These are phyloP conservation scores for Tenthredo scrophulariae DNA, from an alignment of 2,888 invertebrate species.

Conservation along the genomic window DNA sequence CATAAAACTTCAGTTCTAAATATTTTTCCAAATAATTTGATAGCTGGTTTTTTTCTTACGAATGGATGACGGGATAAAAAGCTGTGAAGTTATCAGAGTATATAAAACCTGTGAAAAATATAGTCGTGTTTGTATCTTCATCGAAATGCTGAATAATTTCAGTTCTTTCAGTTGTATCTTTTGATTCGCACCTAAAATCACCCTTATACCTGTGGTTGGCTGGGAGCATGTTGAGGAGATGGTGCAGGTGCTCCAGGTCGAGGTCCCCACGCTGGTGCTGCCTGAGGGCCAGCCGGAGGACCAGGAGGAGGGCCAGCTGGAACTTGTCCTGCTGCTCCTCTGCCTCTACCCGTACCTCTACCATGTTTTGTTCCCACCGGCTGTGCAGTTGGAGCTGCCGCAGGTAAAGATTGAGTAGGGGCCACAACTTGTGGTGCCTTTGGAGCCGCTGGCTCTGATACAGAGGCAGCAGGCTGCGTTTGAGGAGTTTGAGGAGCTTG, in stretches of 20 bases:
- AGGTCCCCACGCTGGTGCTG: not conserved
- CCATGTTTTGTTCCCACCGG: not conserved
- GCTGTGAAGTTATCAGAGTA: not conserved
- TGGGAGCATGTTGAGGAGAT: not conserved
- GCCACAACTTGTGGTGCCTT: not conserved
- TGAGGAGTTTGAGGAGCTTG: conserved; percentile 3
- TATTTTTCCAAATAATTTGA: not conserved
- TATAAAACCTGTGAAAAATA: not conserved
- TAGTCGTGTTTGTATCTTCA: not conserved
- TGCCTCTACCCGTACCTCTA: not conserved
- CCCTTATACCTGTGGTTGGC: not conserved
- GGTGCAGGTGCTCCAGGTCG: not conserved
- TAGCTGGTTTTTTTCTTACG: not conserved
- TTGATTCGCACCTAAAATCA: not conserved
- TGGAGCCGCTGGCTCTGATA: not conserved
- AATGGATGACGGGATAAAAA: not conserved
- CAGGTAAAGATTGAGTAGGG: conserved; percentile 23
- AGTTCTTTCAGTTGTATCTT: not conserved
- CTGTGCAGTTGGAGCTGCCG: not conserved
- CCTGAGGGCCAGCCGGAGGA: not conserved
- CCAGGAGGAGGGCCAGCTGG: not conserved
- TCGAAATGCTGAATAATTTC: not conserved
- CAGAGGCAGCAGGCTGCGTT: conserved; percentile 5
- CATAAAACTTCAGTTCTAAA: not conserved
- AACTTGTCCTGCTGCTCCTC: not conserved